Base-by-base conservation (phyloP, 1,140 invertebrate species). In the Drosophila rufa region DNA sequence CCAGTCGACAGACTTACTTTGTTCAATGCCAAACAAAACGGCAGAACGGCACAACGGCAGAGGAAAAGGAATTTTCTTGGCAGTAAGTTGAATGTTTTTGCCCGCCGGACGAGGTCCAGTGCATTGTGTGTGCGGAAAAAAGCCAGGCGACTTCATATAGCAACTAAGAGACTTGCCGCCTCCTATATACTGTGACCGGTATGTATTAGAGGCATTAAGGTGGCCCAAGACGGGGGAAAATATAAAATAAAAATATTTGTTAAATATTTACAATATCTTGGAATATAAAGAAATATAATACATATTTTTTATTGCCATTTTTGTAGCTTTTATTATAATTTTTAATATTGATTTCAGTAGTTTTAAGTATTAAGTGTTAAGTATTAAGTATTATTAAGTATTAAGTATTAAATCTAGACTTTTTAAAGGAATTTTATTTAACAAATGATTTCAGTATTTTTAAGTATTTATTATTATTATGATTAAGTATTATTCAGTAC, bases 1-100 rank as follows among this genome's bases (percentile, higher is more conserved):
- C 58, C 76, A 77, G 66, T 84, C 73, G 30, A 80, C 82, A 81
- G 64, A 80, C 82, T 86, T 81, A 81, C 82, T 84, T 84, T 80
- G 68, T 66, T 77, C 69, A 78, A 77, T 80, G 71, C 81, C 67
- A 73, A 68, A 85, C 59, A 65, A 61, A 61, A 73, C 15, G 38
- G 36, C 33, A 17, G 19, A 15, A 17, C 11, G 42, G 30, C 2
- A 27, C 38, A 59, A 36, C 12, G n/a, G 6, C 27, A 19, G 17
- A 46, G n/a, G 40, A 40, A 25, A 47, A 53, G 57, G 57, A 78
- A 85, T 79, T 86, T 85, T 75, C 82, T 86, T 85, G 69, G 79
- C 82, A 86, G 69, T 85, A 78, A 78, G 75, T 68, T 60, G 64
- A 66, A 68, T 68, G 75, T 68, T 69, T 75, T 65, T 78, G 64